These are phyloP conservation scores for Acropora tenuis DNA, from an alignment of 64 coral and sea anemone genomes.

Conservation along the genomic window DNA sequence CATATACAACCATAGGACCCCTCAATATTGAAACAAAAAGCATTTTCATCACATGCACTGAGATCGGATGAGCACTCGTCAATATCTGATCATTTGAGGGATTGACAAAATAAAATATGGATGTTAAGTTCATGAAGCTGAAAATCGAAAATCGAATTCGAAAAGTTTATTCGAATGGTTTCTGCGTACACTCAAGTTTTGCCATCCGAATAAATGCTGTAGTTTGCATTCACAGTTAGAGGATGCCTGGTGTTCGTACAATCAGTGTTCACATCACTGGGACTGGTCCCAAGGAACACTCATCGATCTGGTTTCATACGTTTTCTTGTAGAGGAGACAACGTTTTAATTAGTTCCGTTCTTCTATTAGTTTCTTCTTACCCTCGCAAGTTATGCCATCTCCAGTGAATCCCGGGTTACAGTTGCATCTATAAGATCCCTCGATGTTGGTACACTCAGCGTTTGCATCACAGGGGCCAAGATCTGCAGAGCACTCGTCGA, in stretches of 20 bases:
- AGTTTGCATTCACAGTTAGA: too few species aligned
- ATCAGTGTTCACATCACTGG: too few species aligned
- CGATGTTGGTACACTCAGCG: conserved; percentile 66
- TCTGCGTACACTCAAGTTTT: too few species aligned
- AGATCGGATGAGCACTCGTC: not conserved
- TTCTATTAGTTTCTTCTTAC: not conserved
- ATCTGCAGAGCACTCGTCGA: conserved; percentile 53
- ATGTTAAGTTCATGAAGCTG: too few species aligned
- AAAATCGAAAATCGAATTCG: too few species aligned
- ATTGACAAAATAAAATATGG: not conserved
- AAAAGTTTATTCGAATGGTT: too few species aligned
- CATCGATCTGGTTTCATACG: too few species aligned
- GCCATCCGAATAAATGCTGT: too few species aligned
- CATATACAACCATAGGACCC: not conserved
- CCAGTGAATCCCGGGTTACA: conserved; percentile 57
- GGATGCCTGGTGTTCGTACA: too few species aligned
- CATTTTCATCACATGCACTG: not conserved
- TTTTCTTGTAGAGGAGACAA: too few species aligned
- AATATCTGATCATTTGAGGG: conserved; percentile 8
- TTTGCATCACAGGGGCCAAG: conserved; percentile 23
- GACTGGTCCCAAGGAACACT: too few species aligned
- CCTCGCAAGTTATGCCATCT: conserved; percentile 35
- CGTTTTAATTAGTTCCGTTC: too few species aligned
- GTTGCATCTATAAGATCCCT: conserved; percentile 60
- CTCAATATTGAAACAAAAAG: not conserved